These are phyloP conservation scores for Paramormyrops hopkinsi DNA, from an alignment of 2,797 vertebrate species.

Conservation along the genomic window DNA sequence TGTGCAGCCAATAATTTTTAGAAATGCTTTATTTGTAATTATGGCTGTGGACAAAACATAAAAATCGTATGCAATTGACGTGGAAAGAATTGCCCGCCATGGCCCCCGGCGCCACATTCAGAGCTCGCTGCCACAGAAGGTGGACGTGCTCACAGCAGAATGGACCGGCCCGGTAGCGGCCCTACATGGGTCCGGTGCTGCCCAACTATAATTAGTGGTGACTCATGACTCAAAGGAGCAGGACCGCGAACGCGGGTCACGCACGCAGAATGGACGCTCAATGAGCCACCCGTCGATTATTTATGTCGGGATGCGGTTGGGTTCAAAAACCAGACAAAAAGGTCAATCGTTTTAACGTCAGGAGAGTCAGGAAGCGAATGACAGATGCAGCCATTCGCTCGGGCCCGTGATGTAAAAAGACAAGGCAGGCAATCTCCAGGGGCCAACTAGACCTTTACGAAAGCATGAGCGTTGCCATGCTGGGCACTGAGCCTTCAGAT, in stretches of 20 bases:
- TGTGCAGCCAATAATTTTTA: neutral
- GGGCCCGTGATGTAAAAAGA: neutral
- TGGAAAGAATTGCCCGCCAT: neutral
- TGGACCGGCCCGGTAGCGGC: neutral
- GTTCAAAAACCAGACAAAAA: constrained; percentile 37
- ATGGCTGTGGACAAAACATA: neutral
- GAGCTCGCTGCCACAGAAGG: neutral
- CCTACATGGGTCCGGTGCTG: neutral
- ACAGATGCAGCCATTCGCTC: neutral
- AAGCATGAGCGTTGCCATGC: neutral
- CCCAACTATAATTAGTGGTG: neutral
- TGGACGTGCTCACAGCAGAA: neutral
- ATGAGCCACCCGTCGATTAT: neutral
- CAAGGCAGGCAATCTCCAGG: neutral
- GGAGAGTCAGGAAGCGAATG: constrained; percentile 35
- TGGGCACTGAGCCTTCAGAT: neutral
- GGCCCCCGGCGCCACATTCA: neutral
- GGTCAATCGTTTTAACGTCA: constrained; percentile 55
- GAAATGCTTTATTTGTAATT: neutral
- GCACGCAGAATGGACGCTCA: neutral
- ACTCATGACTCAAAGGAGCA: neutral
- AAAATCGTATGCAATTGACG: neutral
- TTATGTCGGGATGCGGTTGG: neutral
- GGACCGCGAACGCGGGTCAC: neutral
- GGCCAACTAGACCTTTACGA: neutral